phyloP scores from a whole-genome alignment of 2,888 invertebrate species.

The Barypeithes pellucidus region DNA sequence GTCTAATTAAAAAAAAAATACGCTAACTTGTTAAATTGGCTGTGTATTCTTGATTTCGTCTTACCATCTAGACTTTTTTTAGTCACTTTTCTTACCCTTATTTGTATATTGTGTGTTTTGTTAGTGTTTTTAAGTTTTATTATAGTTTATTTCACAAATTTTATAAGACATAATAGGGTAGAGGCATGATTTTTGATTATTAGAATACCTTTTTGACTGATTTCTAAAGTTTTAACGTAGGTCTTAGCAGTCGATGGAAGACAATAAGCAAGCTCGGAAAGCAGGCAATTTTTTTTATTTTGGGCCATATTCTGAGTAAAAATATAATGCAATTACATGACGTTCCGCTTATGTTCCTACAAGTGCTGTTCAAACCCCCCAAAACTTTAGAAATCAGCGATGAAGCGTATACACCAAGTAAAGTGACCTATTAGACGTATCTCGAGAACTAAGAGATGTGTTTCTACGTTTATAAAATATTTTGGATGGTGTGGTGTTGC shows the following conservation, averaged over 20 bases:
- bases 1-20: constrained; percentile 1
- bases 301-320: too few relatives aligned
- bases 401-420: too few relatives aligned
- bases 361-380: too few relatives aligned
- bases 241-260: too few relatives aligned
- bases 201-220: background rate
- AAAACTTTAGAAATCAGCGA: background rate
- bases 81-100: constrained; percentile 21
- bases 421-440: too few relatives aligned
- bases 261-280: too few relatives aligned
- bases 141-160: constrained; percentile 21
- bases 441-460: too few relatives aligned
- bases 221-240: background rate
- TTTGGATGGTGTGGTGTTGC: too few relatives aligned
- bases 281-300: too few relatives aligned
- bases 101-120: constrained; percentile 22
- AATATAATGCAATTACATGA: too few relatives aligned
- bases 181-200: constrained; percentile 9
- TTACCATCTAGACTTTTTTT: constrained; percentile 14
- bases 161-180: constrained; percentile 6
- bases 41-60: constrained; percentile 7
- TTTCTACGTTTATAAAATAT: too few relatives aligned
- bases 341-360: too few relatives aligned
- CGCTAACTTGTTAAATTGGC: constrained; percentile 5
- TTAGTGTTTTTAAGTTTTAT: constrained; percentile 24